Conservation (phyloP, 1,140 invertebrate genomes). For the Drosophila pectinifera region DNA sequence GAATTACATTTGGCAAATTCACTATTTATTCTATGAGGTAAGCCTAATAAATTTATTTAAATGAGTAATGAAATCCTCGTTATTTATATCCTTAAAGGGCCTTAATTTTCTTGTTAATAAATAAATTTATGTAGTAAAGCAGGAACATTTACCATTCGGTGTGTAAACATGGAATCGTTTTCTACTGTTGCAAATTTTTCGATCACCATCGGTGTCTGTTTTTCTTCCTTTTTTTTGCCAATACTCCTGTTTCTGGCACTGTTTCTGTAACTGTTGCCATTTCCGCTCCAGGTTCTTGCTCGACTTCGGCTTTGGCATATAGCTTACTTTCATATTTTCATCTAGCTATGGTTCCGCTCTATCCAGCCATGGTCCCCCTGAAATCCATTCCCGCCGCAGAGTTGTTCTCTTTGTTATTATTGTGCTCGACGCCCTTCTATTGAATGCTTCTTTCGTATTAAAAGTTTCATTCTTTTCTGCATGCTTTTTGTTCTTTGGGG, state of each 20-base stretch:
- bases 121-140: too few relatives aligned
- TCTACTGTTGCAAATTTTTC: conserved; percentile 13
- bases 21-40: too few relatives aligned
- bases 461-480: conserved; percentile 60
- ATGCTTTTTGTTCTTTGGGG: conserved; percentile 46
- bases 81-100: too few relatives aligned
- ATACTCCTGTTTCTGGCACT: conserved; percentile 20
- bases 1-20: too few relatives aligned
- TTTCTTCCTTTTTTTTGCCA: conserved; percentile 14
- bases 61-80: too few relatives aligned
- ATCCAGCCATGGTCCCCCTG: conserved; percentile 3
- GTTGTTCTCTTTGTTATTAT: conserved; percentile 72
- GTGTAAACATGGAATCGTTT: neutral
- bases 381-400: conserved; percentile 12
- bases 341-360: conserved; percentile 30
- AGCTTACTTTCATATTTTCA: conserved; percentile 83
- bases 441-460: conserved; percentile 75
- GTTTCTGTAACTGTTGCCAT: conserved; percentile 57
- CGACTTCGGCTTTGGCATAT: conserved; percentile 62
- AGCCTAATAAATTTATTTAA: too few relatives aligned
- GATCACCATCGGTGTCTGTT: conserved; percentile 31
- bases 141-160: neutral
- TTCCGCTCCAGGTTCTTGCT: conserved; percentile 51
- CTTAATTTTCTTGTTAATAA: too few relatives aligned
- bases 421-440: conserved; percentile 64